Evolutionary conservation across 2,113 vertebrate genomes (phyloP), one percentile per base, ranked within the genome.

Genomic region (Erythrocebus patas): DNA sequence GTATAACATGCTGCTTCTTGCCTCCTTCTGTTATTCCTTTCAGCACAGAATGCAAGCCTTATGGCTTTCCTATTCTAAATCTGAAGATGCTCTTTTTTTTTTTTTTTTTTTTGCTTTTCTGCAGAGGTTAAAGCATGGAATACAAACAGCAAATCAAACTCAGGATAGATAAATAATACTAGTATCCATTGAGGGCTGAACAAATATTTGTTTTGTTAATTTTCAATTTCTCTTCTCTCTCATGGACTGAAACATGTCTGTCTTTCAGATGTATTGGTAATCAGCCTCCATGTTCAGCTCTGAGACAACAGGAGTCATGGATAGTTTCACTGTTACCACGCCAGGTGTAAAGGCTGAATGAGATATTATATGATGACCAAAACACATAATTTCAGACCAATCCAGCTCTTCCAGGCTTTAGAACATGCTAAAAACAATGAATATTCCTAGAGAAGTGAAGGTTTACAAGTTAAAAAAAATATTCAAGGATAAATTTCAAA

Each of bases 1-100:
- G n/a, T 40, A 35, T 83, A 96, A 11, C 82, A 91, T 7, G 0
- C 73, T 83, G 20, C 55, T 70, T 57, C 57, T 78, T n/a, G 38
- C 78, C 40, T 81, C 87, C 97, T 97, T 93, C 98, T 97, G 97
- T 70, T 72, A 40, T 17, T 86, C 80, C 6, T 52, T 87, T 93
- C 52, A 64, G 95, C 91, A 79, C 96, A 95, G 80, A 98, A 97
- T 8, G 95, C 30, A 68, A 97, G 88, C 66, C 35, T 81, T 92
- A 93, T 93, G 95, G 48, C 35, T 98, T 89, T 93, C 38, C 23
- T 52, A 85, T 4, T 75, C 72, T 73, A 59, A 89, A 66, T 40
- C 73, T 89, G 64, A 84, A 82, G 48, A 97, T 86, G 16, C 12
- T 96, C 81, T 50, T 14, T 50, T 50, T 50, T 13, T 96, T 92